A percentile compares a stretch with the other conserved stretches of the same genome.
phyloP scores from a whole-genome alignment of 2,797 vertebrate species.

The Malacoctenus gilli region DNA sequence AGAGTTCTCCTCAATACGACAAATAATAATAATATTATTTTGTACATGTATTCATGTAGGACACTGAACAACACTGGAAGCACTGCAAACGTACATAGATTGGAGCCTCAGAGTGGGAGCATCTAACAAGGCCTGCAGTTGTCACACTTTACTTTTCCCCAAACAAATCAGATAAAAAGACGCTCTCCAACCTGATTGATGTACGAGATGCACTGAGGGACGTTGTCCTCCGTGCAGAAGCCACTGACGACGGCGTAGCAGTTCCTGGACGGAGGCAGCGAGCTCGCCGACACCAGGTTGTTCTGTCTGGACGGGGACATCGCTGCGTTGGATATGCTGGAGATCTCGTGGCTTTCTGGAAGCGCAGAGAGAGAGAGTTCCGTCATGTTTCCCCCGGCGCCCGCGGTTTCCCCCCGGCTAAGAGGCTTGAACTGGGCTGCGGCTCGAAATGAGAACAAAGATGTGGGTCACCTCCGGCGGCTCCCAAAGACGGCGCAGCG shows the following conservation, averaged over 20 bases:
- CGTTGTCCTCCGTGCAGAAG: slow-evolving; percentile 95
- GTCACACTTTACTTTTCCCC: too few relatives aligned
- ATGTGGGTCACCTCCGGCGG: slow-evolving; percentile 63
- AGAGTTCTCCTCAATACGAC: too few relatives aligned
- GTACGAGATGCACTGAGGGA: slow-evolving; percentile 89
- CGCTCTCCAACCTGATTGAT: slow-evolving; percentile 87
- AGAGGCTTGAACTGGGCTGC: slow-evolving; percentile 44
- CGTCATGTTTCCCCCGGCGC: too few relatives aligned
- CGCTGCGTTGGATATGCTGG: slow-evolving; percentile 85
- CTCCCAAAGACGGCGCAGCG: slow-evolving; percentile 36
- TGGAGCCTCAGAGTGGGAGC: too few relatives aligned
- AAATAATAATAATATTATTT: too few relatives aligned
- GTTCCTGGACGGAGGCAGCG: slow-evolving; percentile 82
- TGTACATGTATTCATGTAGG: too few relatives aligned
- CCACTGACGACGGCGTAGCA: slow-evolving; percentile 84
- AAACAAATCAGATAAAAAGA: not conserved
- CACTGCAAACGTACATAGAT: too few relatives aligned
- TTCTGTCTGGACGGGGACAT: slow-evolving; percentile 85
- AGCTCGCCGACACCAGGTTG: slow-evolving; percentile 77
- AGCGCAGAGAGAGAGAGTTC: slow-evolving; percentile 17
- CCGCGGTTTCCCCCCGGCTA: too few relatives aligned
- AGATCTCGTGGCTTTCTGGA: slow-evolving; percentile 77
- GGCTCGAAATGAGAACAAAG: slow-evolving; percentile 59
- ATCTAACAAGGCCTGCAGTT: too few relatives aligned
- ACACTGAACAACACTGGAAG: too few relatives aligned